These are phyloP conservation scores for Dasysyrphus albostriatus DNA, from an alignment of 2,888 invertebrate genomes.

Conservation along the genomic window DNA sequence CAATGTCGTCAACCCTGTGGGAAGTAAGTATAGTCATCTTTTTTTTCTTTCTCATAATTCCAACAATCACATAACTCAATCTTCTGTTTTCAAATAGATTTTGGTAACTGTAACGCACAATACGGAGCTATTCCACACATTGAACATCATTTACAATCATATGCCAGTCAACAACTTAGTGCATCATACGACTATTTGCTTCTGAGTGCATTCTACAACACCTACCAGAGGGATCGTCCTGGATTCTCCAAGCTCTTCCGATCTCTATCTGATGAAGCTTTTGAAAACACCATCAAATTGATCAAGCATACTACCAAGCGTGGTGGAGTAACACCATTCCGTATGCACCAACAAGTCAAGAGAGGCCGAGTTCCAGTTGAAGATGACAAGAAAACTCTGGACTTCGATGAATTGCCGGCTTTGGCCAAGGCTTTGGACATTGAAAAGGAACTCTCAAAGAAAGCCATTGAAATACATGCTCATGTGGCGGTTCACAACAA, in stretches of 20 bases:
- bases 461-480: constrained; percentile 88
- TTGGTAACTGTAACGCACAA: constrained; percentile 26
- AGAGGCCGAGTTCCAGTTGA: not conserved
- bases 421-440: constrained; percentile 90
- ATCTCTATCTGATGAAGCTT: constrained; percentile 89
- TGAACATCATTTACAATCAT: constrained; percentile 79
- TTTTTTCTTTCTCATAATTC: not conserved
- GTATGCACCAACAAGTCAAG: constrained; percentile 79
- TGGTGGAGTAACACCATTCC: constrained; percentile 87
- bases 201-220: constrained; percentile 90
- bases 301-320: constrained; percentile 91
- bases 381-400: constrained; percentile 48
- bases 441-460: constrained; percentile 89
- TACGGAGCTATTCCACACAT: constrained; percentile 66
- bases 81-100: not conserved
- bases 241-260: constrained; percentile 91
- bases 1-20: not conserved
- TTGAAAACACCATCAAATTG: constrained; percentile 90
- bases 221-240: constrained; percentile 89
- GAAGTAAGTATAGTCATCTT: not conserved
- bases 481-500: constrained; percentile 84
- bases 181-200: constrained; percentile 91
- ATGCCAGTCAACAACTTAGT: constrained; percentile 87
- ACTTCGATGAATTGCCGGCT: constrained; percentile 88
- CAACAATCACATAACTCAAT: not conserved